Evolutionary conservation across 2,113 vertebrate genomes (phyloP), one percentile per base, ranked within the genome.

Genomic region (Falcunculus frontatus): DNA sequence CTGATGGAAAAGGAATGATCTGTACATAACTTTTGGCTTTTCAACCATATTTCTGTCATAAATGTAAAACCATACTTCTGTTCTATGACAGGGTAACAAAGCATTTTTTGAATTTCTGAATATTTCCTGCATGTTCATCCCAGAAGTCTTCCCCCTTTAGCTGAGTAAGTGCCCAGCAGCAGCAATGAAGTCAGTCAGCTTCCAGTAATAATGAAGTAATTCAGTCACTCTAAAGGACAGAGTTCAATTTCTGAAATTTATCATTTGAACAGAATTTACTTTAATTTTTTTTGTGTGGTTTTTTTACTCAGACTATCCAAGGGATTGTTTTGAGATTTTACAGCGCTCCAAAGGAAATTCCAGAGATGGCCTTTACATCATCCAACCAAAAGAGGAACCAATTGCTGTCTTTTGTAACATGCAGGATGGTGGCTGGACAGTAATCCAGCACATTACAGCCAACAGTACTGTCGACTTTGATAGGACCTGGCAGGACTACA

Each of bases 361-460:
- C 67, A 97, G 88, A 86, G 98, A 99, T 42, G 99, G 99, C 4
- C 92, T 98, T 60, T 99, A 99, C 79, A 94, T 99, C 81, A 98
- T 99, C 96, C 97, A 98, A 41, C 98, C 98, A 12, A 97, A 93
- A 20, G 96, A 97, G 32, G 90, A 97, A 22, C 97, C 97, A 47
- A 97, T 99, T 30, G 97, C 97, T 70, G 98, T 95, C 8, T 98
- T 89, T 84, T 99, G 99, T 73, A 97, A 98, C 93, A 99, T 99
- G 99, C 97, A 98, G 89, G 98, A 98, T 10, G 98, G 98, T 20
- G 99, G 99, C 64, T 99, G 99, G 99, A 99, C 99, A 2, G 97
- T 99, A 55, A 98, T 99, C 84, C 99, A 99, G 95, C 99, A 99
- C 68, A 99, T 99, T 87, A 99, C 99, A 13, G 97, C 98, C 44